phyloP scores from a whole-genome alignment of 2,797 vertebrate species.

The Chromobotia macracanthus region DNA sequence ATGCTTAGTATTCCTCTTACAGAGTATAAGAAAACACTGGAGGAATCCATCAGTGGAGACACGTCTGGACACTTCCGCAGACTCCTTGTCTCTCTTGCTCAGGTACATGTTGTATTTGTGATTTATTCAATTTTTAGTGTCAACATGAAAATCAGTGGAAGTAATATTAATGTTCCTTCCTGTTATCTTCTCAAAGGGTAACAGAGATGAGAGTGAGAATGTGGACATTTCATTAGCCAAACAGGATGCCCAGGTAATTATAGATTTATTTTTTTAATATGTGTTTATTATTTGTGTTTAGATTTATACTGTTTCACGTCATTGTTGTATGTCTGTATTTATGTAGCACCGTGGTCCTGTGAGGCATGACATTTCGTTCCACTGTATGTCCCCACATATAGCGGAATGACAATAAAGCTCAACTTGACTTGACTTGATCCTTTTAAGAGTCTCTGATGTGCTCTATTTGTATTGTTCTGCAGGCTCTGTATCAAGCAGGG shows the following conservation, averaged over 20 bases:
- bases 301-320: too few relatives aligned
- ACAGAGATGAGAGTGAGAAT: slow-evolving; percentile 86
- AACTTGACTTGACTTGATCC: too few relatives aligned
- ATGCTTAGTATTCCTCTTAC: slow-evolving; percentile 52
- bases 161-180: background rate
- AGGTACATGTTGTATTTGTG: slow-evolving; percentile 75
- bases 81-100: slow-evolving; percentile 90
- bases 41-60: slow-evolving; percentile 89
- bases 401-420: too few relatives aligned
- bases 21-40: slow-evolving; percentile 92
- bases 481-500: slow-evolving; percentile 92
- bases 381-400: too few relatives aligned
- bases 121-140: background rate
- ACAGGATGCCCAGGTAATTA: slow-evolving; percentile 91
- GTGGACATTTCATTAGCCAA: slow-evolving; percentile 90
- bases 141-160: background rate
- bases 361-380: too few relatives aligned
- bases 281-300: background rate
- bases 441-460: background rate
- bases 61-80: slow-evolving; percentile 96
- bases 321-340: too few relatives aligned
- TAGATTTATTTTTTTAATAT: background rate
- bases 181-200: slow-evolving; percentile 79
- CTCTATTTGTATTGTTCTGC: slow-evolving; percentile 12
- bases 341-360: too few relatives aligned